Percentiles rank a stretch among this genome's conserved stretches.
Evolutionary conservation across 2,888 invertebrate genomes (phyloP).

Genomic region (Heteropelma amictum): DNA sequence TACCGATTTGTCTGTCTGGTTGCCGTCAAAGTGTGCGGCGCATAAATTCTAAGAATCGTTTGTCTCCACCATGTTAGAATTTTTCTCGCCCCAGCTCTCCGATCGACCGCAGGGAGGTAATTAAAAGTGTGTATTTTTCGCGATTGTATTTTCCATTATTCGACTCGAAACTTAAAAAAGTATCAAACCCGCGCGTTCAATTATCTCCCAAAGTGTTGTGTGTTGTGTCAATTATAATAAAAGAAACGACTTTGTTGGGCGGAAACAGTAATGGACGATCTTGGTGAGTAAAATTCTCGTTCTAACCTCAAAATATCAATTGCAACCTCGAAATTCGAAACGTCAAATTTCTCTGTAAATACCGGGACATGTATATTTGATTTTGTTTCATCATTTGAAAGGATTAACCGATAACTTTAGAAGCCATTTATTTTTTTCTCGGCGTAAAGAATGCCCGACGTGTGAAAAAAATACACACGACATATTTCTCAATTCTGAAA

Average conservation of each 20-base stretch:
- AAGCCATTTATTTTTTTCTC: too few species aligned
- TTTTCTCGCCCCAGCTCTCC: conserved; percentile 36
- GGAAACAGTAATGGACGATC: conserved; percentile 44
- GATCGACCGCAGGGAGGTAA: conserved; percentile 5
- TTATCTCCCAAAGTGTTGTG: conserved; percentile 7
- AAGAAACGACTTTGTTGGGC: not conserved
- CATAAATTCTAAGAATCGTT: conserved; percentile 40
- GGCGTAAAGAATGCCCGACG: too few species aligned
- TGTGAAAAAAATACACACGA: too few species aligned
- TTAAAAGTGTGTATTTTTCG: conserved; percentile 21
- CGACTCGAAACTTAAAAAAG: not conserved
- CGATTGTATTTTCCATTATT: not conserved
- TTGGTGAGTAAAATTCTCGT: conserved; percentile 44
- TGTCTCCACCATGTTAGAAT: conserved; percentile 46
- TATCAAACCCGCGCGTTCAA: too few species aligned
- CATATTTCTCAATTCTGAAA: too few species aligned
- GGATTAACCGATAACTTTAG: too few species aligned
- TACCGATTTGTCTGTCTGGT: not conserved
- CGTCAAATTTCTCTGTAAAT: not conserved
- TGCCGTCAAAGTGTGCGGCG: not conserved
- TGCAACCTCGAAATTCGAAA: not conserved
- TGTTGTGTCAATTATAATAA: not conserved
- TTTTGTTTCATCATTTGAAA: not conserved
- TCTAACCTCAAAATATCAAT: conserved; percentile 46
- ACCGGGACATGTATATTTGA: not conserved